Base-by-base conservation (phyloP, 2,888 invertebrate genomes). In the Trichopoda pennipes region DNA sequence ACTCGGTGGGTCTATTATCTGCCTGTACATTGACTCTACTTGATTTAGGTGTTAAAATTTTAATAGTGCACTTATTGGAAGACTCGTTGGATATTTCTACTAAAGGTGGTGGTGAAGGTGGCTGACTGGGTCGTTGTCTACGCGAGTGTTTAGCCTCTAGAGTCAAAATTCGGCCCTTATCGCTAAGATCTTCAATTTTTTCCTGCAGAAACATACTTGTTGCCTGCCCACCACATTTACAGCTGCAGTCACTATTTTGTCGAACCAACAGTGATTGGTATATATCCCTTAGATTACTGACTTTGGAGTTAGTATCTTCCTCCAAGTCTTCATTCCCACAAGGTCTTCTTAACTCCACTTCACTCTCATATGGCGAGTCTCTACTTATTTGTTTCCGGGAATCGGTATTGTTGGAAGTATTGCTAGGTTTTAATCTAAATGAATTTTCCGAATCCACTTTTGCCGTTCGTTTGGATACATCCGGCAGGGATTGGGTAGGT, bases 271-370 rank as follows among this genome's bases (percentile, higher is more conserved):
- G 93, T 16, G 94, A 94, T 85, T 96, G 95, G 86, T 94, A 95
- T 83, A 96, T 95, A 88, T 95, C 95, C 68, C 95, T 92, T 2
- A 96, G 91, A 87, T 95, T 95, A 49, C 94, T 93, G 91, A 95
- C 93, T 32, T 80, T 84, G 8, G 84, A 28, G 21, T 81, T 70
- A 16, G 28, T 32, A 10, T 69, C 77, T 49, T 70, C 81, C 10
- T 78, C 66, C 2, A 76, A 2, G 1, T 49, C 56, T 0, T 60
- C 70, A 51, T 64, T 68, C 8, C 53, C 53, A 28, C 68, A 73
- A 42, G 68, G 47, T 19, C 74, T 44, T 23, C 76, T 81, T 42
- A 81, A 12, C 28, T 84, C 79, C 1, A 84, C 81, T 51, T 80
- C 80, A 38, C 81, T 80, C 47, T 84, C 85, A 16, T 84, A 84